Conservation (phyloP, 1,140 invertebrate species). For the Bactericera cockerelli region DNA sequence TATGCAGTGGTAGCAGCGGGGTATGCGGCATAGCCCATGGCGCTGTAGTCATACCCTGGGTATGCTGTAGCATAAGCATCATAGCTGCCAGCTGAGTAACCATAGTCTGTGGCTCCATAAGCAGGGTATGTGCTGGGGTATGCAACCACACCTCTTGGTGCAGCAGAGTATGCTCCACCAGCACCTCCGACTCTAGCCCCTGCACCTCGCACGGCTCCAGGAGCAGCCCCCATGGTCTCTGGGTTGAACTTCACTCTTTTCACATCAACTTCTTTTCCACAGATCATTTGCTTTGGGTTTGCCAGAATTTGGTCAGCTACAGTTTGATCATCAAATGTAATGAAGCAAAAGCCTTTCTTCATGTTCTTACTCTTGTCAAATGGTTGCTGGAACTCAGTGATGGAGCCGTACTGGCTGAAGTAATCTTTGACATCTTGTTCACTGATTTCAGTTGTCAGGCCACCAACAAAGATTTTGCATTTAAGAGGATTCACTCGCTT, state of each 20-base stretch:
- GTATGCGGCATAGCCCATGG: constrained; percentile 31
- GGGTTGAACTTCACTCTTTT: constrained; percentile 36
- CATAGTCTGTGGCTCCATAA: constrained; percentile 25
- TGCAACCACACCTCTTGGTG: constrained; percentile 11
- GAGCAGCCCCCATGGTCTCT: constrained; percentile 26
- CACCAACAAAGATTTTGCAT: constrained; percentile 52
- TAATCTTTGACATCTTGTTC: constrained; percentile 45
- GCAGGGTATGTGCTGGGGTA: constrained; percentile 17
- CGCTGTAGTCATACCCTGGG: constrained; percentile 24
- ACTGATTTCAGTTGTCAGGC: constrained; percentile 42
- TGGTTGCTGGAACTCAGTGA: constrained; percentile 50
- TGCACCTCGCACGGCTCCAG: constrained; percentile 17
- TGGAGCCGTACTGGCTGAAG: constrained; percentile 42
- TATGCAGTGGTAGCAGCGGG: constrained; percentile 29
- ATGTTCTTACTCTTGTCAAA: constrained; percentile 53
- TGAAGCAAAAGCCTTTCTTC: constrained; percentile 47
- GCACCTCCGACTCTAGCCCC: constrained; percentile 17
- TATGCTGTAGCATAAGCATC: constrained; percentile 21
- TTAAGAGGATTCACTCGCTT: constrained; percentile 36
- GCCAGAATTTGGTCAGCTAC: constrained; percentile 44
- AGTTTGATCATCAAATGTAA: constrained; percentile 46
- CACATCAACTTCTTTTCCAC: constrained; percentile 42
- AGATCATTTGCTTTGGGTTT: constrained; percentile 43
- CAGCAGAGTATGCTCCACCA: constrained; percentile 14
- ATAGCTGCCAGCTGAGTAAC: constrained; percentile 31